A percentile compares a stretch with the other conserved stretches of the same genome.
These are phyloP conservation scores for Caenorhabditis imperialis DNA, from an alignment of 2,888 invertebrate species.

Conservation along the genomic window DNA sequence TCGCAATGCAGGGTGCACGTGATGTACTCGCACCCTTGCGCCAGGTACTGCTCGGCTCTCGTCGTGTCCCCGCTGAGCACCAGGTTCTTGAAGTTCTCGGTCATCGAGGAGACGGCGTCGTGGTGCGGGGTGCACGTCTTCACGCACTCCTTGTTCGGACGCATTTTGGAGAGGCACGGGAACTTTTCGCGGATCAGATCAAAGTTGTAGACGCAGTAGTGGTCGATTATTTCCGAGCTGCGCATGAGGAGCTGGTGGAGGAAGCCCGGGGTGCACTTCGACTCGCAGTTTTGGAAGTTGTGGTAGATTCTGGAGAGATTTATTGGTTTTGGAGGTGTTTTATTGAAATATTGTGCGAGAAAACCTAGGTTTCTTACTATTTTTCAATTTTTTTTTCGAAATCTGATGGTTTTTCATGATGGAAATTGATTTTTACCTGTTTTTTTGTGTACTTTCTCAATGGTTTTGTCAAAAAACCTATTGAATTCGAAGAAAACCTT, in stretches of 20 bases:
- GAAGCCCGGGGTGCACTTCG: conserved; percentile 73
- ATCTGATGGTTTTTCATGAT: too few species aligned
- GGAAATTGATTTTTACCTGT: too few species aligned
- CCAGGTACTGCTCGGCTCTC: conserved; percentile 72
- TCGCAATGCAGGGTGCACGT: conserved; percentile 77
- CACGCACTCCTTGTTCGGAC: conserved; percentile 69
- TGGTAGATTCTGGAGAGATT: conserved; percentile 70
- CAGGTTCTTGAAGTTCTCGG: conserved; percentile 64
- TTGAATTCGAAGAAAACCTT: too few species aligned
- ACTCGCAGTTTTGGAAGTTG: conserved; percentile 73
- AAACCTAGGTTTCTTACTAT: too few species aligned
- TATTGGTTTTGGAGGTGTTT: not conserved
- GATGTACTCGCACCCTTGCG: conserved; percentile 75
- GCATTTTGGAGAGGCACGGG: conserved; percentile 69
- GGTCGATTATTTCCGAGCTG: conserved; percentile 74
- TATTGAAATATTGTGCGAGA: too few species aligned
- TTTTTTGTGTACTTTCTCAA: too few species aligned
- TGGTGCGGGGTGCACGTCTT: conserved; percentile 74
- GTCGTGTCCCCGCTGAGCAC: conserved; percentile 74
- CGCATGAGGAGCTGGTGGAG: conserved; percentile 73
- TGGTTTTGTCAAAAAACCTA: too few species aligned
- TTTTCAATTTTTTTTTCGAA: too few species aligned
- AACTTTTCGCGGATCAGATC: conserved; percentile 72
- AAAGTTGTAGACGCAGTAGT: conserved; percentile 76
- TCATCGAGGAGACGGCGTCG: conserved; percentile 68